A percentile compares a stretch with the other conserved stretches of the same genome.
Evolutionary conservation across 2,888 invertebrate genomes (phyloP).

Genomic region (Silvanus unidentatus): DNA sequence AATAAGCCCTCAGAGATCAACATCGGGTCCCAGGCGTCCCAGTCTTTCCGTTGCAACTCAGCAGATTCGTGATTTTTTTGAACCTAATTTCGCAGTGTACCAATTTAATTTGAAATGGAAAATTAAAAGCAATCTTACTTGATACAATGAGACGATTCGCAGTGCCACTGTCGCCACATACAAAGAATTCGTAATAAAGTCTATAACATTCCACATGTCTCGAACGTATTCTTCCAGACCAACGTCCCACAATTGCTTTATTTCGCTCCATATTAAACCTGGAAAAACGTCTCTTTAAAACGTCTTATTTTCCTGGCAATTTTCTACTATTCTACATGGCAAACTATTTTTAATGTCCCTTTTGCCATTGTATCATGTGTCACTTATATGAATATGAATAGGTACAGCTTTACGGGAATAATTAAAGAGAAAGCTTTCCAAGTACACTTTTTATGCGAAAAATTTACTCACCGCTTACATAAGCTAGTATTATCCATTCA

Average conservation of each 20-base stretch:
- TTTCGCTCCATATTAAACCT: constrained; percentile 98
- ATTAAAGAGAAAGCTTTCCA: too few species aligned
- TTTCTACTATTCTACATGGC: too few species aligned
- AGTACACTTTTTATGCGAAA: too few species aligned
- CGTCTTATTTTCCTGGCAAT: too few species aligned
- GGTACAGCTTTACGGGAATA: too few species aligned
- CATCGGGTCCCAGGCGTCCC: constrained; percentile 99
- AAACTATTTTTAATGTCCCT: too few species aligned
- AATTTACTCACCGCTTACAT: constrained; percentile 80
- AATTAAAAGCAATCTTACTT: too few species aligned
- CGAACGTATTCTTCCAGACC: constrained; percentile 93
- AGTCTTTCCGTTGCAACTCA: constrained; percentile 65
- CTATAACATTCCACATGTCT: constrained; percentile 99
- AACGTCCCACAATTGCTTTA: constrained; percentile 97
- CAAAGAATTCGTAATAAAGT: constrained; percentile 96
- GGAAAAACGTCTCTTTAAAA: constrained; percentile 16
- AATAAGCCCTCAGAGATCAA: constrained; percentile 92
- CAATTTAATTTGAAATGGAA: too few species aligned
- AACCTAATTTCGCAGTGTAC: too few species aligned
- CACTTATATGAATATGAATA: too few species aligned
- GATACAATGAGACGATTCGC: constrained; percentile 88
- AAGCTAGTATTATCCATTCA: constrained; percentile 92
- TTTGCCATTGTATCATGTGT: too few species aligned
- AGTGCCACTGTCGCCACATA: constrained; percentile 96
- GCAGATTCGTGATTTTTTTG: constrained; percentile 32